These are phyloP conservation scores for Chamaetylas fuelleborni DNA, from an alignment of 2,113 vertebrate genomes.

Conservation along the genomic window DNA sequence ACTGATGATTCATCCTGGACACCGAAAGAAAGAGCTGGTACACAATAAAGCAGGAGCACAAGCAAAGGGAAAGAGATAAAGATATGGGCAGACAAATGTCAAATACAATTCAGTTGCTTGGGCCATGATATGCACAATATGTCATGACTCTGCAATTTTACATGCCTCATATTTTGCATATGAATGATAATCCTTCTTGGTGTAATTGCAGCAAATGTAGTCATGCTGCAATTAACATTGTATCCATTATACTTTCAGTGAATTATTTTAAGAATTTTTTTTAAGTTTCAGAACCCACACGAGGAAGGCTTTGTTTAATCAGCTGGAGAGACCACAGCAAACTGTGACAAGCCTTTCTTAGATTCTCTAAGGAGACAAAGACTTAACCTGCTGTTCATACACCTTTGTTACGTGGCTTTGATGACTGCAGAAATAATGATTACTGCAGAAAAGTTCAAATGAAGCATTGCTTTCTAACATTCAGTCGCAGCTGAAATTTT, in stretches of 20 bases:
- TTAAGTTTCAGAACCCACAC: neutral
- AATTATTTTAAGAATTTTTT: neutral
- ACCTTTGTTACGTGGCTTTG: neutral
- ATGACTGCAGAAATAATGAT: neutral
- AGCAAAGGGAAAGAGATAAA: constrained; percentile 3
- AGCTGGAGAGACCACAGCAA: neutral
- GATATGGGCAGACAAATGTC: neutral
- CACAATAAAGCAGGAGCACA: neutral
- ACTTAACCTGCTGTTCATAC: neutral
- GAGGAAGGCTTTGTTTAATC: neutral
- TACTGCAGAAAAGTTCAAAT: neutral
- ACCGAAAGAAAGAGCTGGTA: neutral
- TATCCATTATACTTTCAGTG: neutral
- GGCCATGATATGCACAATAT: neutral
- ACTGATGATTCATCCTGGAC: neutral
- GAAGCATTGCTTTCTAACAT: neutral
- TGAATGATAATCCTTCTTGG: neutral
- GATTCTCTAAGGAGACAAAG: neutral
- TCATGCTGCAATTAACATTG: neutral
- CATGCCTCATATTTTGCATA: neutral
- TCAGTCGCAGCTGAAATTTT: neutral
- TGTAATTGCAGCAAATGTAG: constrained; percentile 6
- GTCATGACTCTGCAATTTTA: neutral
- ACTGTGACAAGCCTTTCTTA: neutral
- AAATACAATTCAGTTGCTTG: neutral